Base-by-base conservation (phyloP, 2,888 invertebrate genomes). In the Hecatera dysodea region DNA sequence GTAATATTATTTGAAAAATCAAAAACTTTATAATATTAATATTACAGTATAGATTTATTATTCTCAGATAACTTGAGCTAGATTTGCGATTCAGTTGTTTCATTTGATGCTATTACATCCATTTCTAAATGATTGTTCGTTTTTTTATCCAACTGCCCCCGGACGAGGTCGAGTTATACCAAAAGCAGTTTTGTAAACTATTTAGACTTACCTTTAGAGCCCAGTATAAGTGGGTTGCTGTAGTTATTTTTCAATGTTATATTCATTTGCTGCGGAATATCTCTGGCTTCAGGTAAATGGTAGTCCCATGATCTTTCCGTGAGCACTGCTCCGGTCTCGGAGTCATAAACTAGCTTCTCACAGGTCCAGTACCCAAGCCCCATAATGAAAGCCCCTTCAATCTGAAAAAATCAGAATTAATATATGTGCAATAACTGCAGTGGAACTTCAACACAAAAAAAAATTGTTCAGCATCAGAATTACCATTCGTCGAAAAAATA, bases 251-350 rank as follows among this genome's bases (percentile, higher is more conserved):
- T 93, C 72, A 97, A 96, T 46, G 94, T 94, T 0, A 97, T 90
- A 56, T 97, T 93, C 67, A 97, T 96, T 87, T 97, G 96, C 42
- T 96, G 93, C 0, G 97, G 97, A 78, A 97, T 97, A 81, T 97
- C 97, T 82, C 96, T 97, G 0, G 96, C 95, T 29, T 97, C 96
- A 0, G 97, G 97, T 11, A 97, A 95, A 85, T 97, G 96, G 86
- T 97, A 97, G 79, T 95, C 96, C 98, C 98, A 98, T 22, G 97
- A 97, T 53, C 97, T 95, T 83, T 97, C 95, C 17, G 97, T 97
- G 11, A 97, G 90, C 6, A 97, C 86, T 79, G 94, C 91, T 1
- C 97, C 98, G 15, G 96, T 96, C 15, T 91, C 88, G 8, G 94
- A 87, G 80, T 97, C 95, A 82, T 96, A 97, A 0, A 86, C 78